Evolutionary conservation across 2,797 vertebrate genomes (phyloP).

Genomic region (Threskiornis aethiopicus): DNA sequence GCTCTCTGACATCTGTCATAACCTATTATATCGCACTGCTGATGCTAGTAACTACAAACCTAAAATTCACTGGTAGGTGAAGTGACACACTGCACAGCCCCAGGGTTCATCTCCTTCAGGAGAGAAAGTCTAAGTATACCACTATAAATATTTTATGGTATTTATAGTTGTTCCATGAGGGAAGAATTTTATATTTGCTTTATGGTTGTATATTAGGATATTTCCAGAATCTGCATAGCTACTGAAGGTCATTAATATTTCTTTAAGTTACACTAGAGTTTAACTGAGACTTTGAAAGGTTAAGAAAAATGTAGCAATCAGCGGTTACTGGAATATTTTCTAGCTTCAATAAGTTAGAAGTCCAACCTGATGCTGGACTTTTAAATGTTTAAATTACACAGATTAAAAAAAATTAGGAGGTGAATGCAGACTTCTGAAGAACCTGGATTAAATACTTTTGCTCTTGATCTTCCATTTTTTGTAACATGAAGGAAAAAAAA

Average conservation of each 20-base stretch:
- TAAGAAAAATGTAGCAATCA: neutral
- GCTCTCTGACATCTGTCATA: constrained; percentile 26
- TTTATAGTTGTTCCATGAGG: neutral
- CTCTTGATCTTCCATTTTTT: neutral
- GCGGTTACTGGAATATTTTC: neutral
- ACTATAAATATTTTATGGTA: constrained; percentile 16
- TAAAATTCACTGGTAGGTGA: constrained; percentile 30
- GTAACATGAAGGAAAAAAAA: neutral
- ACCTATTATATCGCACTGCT: neutral
- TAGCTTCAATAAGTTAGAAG: neutral
- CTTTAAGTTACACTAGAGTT: neutral
- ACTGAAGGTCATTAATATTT: neutral
- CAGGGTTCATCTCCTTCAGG: neutral
- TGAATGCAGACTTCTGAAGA: neutral
- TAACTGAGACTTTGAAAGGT: neutral
- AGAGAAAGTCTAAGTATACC: neutral
- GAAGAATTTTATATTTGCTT: neutral
- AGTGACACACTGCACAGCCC: neutral
- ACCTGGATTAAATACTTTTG: neutral
- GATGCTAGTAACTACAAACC: neutral
- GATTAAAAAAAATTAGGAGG: neutral
- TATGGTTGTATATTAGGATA: neutral
- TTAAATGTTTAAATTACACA: neutral
- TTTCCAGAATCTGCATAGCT: neutral
- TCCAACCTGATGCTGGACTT: neutral